Conservation (phyloP, 2,888 invertebrate species). For the Tridacna crocea region DNA sequence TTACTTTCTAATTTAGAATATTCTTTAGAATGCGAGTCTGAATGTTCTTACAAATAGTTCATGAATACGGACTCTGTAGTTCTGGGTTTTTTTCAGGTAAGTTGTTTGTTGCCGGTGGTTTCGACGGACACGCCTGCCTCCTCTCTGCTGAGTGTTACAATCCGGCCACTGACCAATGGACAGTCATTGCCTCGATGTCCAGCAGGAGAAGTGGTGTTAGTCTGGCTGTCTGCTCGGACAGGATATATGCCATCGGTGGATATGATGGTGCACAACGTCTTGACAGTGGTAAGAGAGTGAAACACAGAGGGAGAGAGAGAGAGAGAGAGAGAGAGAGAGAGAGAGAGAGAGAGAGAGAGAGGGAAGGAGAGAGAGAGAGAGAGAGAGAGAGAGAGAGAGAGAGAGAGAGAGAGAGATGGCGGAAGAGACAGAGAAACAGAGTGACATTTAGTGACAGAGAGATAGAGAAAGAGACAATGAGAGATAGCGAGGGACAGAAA, state of each 20-base stretch:
- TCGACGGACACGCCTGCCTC: constrained; percentile 91
- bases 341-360: no score
- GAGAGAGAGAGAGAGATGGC: neutral
- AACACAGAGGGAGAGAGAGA: constrained; percentile 11
- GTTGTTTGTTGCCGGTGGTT: constrained; percentile 92
- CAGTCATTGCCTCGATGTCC: constrained; percentile 88
- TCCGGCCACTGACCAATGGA: constrained; percentile 89
- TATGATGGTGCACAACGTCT: constrained; percentile 91
- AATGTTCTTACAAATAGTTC: no score
- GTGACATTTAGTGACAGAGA: neutral
- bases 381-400: no score
- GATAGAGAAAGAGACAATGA: neutral
- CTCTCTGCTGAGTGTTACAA: constrained; percentile 91
- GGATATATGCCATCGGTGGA: constrained; percentile 92
- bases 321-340: no score
- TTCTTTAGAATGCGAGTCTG: no score
- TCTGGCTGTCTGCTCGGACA: constrained; percentile 88
- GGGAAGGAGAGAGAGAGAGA: constrained; percentile 3
- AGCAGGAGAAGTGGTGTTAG: constrained; percentile 91
- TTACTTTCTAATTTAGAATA: no score
- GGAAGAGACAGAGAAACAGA: no score
- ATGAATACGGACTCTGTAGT: no score
- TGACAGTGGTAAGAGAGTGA: constrained; percentile 88
- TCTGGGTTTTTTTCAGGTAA: constrained; percentile 81
- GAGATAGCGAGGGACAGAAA: neutral